Evolutionary conservation across 2,888 invertebrate genomes (phyloP).

Genomic region (Sesamia inferens): DNA sequence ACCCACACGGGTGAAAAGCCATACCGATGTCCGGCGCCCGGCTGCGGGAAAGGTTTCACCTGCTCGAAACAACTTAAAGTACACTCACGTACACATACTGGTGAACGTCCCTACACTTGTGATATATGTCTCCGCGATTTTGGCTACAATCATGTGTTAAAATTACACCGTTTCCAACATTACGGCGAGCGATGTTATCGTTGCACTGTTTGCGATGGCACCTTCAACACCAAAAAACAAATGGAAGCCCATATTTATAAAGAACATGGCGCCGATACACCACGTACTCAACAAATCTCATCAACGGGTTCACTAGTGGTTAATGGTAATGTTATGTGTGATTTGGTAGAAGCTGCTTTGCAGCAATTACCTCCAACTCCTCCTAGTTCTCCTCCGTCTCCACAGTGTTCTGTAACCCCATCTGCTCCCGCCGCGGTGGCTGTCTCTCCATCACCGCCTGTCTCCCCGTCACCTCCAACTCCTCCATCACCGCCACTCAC

Average conservation of each 20-base stretch:
- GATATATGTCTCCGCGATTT: constrained; percentile 97
- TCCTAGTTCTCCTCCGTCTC: constrained; percentile 89
- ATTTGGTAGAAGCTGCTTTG: constrained; percentile 84
- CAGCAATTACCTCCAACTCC: constrained; percentile 90
- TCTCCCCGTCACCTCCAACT: constrained; percentile 82
- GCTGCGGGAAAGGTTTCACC: constrained; percentile 97
- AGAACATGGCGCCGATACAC: constrained; percentile 89
- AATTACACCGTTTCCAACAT: constrained; percentile 96
- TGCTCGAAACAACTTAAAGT: constrained; percentile 97
- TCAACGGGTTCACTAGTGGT: constrained; percentile 75
- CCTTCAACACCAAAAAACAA: constrained; percentile 96
- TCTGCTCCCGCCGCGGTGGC: constrained; percentile 67
- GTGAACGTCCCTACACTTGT: constrained; percentile 97
- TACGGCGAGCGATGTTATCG: constrained; percentile 98
- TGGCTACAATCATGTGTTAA: constrained; percentile 97
- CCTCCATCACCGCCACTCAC: constrained; percentile 79
- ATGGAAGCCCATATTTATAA: constrained; percentile 96
- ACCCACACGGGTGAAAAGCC: constrained; percentile 97
- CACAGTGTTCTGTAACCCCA: constrained; percentile 82
- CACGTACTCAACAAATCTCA: constrained; percentile 79
- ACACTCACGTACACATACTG: constrained; percentile 97
- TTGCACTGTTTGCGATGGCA: constrained; percentile 97
- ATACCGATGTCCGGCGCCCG: constrained; percentile 94
- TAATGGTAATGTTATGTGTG: constrained; percentile 84
- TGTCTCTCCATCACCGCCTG: constrained; percentile 77